Conservation (phyloP, 2,797 vertebrate genomes). For the Chrysocyon brachyurus region DNA sequence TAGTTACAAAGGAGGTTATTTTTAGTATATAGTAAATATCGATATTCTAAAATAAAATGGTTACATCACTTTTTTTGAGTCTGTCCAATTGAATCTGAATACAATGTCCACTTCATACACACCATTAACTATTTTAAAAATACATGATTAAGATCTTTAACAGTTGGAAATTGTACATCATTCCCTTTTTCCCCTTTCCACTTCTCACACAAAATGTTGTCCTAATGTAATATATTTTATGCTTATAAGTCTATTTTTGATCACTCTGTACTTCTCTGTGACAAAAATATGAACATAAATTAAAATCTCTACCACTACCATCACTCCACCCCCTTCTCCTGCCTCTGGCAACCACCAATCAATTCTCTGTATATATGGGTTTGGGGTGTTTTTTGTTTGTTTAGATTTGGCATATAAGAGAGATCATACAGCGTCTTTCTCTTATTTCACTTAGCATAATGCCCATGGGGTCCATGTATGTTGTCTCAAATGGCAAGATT, state of each 20-base stretch:
- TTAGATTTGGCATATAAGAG: not conserved
- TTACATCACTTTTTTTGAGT: conserved; percentile 21
- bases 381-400: not conserved
- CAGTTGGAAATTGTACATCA: not conserved
- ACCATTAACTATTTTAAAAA: conserved; percentile 38
- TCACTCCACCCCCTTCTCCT: too few species aligned
- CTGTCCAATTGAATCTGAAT: conserved; percentile 14
- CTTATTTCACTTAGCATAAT: not conserved
- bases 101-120: not conserved
- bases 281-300: not conserved
- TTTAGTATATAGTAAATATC: conserved; percentile 1
- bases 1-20: conserved; percentile 42
- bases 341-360: not conserved
- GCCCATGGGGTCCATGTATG: not conserved
- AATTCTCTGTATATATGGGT: not conserved
- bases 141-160: conserved; percentile 29
- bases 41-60: conserved; percentile 31
- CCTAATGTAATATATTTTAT: conserved; percentile 43
- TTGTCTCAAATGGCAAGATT: not conserved
- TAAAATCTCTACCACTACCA: not conserved
- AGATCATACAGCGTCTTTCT: not conserved
- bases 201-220: conserved; percentile 28
- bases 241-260: not conserved
- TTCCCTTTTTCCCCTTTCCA: conserved; percentile 25
- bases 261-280: not conserved